Evolutionary conservation across 2,113 vertebrate genomes (phyloP), one percentile per base, ranked within the genome.

Genomic region (Pangasianodon gigas): DNA sequence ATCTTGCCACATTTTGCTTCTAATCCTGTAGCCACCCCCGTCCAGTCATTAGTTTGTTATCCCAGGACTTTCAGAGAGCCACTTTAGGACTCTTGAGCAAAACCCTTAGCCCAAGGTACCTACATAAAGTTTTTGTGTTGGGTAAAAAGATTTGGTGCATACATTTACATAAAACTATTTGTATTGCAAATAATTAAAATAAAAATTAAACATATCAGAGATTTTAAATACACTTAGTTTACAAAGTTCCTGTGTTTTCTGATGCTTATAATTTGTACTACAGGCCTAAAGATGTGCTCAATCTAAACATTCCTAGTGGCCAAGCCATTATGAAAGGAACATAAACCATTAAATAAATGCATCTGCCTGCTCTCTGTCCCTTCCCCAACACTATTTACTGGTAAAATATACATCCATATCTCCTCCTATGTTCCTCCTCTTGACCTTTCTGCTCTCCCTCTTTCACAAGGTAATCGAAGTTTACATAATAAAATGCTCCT

Each of bases 281-380:
- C 67, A 69, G 10, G 13, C 67, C 3, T 74, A 74, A 18, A 21
- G 37, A 19, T 19, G 19, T 41, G 32, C 32, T 32, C 3, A 32
- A 19, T 32, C 69, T 74, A 8, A 10, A 26, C 60, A 62, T 62
- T 62, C 26, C 24, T 26, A 26, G 1, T 62, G 60, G 0, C 14
- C 18, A 74, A 74, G 69, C 37, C 65, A 69, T 69, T 69, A n/a
- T 69, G 0, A 62, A 69, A 69, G 3, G 29, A 74, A 19, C 37
- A 37, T 37, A 37, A 37, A 37, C 1, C 37, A 18, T 95, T 93
- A 95, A 95, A 93, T 91, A 93, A 94, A 95, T 95, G 93, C 93
- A 94, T 91, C 92, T 89, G 89, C 94, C 94, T 94, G 87, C 90
- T 92, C 88, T 90, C 85, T 93, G 91, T 89, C 92, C 90, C 80